Evolutionary conservation across 1,140 invertebrate genomes (phyloP), one percentile per base, ranked within the genome.

Genomic region (Brachionus paranguensis): DNA sequence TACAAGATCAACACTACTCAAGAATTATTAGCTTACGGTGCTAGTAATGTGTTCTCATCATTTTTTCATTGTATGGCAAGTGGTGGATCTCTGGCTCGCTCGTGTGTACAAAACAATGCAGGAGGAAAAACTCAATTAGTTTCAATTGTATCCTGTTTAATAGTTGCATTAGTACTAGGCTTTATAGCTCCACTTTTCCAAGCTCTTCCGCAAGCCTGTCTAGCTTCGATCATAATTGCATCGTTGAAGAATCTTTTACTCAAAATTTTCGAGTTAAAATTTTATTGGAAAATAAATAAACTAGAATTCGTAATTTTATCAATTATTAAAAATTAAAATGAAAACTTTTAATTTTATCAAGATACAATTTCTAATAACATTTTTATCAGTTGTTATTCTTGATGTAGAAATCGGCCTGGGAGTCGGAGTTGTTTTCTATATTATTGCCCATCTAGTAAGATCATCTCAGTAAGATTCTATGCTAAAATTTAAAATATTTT

Each of bases 11-110:
- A 76, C 20, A 47, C 72, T 27, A 50, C 72, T 47, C 72, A 91
- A 89, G 91, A 92, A 85, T 86, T 92, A 81, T 85, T 91, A 65
- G 91, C 91, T 11, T 88, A 91, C 85, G 91, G 91, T 24, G 84
- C 89, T 10, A 88, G 87, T 24, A 91, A 91, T 84, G 83, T 91
- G 4, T 78, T 91, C 24, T 87, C 89, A 41, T 91, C 91, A 3
- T 88, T 91, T 84, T 91, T 91, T 86, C 88, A 87, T 24, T 91
- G 91, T 76, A 92, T 91, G 84, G 90, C 91, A 10, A 89, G 88
- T 68, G 89, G 91, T 17, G 91, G 90, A 12, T 91, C 91, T 11
- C 87, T 92, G 85, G 90, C 89, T 47, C 88, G 89, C 81, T 91
- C 87, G 85, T 88, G 88, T 83, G 90, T 90, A 24, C 90, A 89